These are phyloP conservation scores for Hirundo rustica DNA, from an alignment of 2,797 vertebrate genomes.

Conservation along the genomic window DNA sequence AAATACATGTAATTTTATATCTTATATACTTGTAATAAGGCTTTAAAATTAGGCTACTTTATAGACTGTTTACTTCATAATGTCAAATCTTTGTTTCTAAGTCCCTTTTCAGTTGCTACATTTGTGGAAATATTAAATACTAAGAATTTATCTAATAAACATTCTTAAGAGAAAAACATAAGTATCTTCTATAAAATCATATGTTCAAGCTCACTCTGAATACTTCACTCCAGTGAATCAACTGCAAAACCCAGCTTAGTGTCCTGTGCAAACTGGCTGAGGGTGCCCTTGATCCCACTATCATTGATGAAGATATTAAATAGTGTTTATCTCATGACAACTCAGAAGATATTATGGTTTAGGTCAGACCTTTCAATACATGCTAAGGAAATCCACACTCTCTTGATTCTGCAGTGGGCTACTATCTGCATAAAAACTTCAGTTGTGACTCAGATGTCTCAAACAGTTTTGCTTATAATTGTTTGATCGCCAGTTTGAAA, in stretches of 20 bases:
- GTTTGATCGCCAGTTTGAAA: not conserved
- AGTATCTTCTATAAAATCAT: not conserved
- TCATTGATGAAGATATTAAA: not conserved
- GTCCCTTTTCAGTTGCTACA: not conserved
- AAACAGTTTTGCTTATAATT: not conserved
- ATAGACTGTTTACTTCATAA: not conserved
- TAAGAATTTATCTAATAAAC: not conserved
- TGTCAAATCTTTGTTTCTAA: not conserved
- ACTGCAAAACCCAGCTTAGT: not conserved
- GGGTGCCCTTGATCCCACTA: not conserved
- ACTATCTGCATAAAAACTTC: not conserved
- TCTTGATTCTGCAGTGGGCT: not conserved
- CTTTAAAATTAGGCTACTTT: not conserved
- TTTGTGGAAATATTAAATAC: not conserved
- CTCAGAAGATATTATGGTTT: not conserved
- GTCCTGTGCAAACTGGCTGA: not conserved
- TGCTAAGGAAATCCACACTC: not conserved
- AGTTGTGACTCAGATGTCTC: not conserved
- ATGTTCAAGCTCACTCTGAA: not conserved
- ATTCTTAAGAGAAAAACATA: not conserved
- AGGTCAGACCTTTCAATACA: not conserved
- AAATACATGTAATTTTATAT: not conserved
- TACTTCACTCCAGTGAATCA: not conserved
- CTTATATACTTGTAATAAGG: not conserved
- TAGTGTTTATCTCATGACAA: not conserved